phyloP scores from a whole-genome alignment of 2,888 invertebrate species.

The Drosophila niveifrons region DNA sequence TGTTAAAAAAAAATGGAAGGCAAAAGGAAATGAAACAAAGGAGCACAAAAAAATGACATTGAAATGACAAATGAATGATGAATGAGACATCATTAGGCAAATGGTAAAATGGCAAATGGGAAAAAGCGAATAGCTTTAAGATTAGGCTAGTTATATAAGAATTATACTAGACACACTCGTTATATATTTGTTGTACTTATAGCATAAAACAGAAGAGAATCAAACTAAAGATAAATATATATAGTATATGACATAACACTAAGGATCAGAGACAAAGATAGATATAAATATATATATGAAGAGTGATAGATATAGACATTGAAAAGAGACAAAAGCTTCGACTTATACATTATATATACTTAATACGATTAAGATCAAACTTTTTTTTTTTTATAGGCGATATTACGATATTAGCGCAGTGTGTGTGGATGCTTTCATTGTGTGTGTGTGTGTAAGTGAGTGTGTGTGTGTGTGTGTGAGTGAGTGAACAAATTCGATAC shows the following conservation, averaged over 20 bases:
- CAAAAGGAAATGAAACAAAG: conserved; percentile 15
- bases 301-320: conserved; percentile 37
- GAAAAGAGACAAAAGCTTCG: conserved; percentile 57
- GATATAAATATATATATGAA: conserved; percentile 8
- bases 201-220: conserved; percentile 21
- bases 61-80: conserved; percentile 53
- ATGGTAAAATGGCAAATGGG: conserved; percentile 11
- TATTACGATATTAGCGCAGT: conserved; percentile 49
- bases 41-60: conserved; percentile 33
- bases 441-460: conserved; percentile 12
- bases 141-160: conserved; percentile 16
- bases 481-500: conserved; percentile 18
- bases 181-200: conserved; percentile 28
- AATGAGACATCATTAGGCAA: conserved; percentile 53
- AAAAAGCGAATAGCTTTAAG: conserved; percentile 34
- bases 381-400: conserved; percentile 36
- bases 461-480: conserved; percentile 11
- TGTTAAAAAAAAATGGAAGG: conserved; percentile 17
- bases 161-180: conserved; percentile 13
- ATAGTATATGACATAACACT: conserved; percentile 37
- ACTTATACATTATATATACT: conserved; percentile 30
- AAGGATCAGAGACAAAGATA: conserved; percentile 26
- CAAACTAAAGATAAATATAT: conserved; percentile 26
- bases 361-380: conserved; percentile 26
- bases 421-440: conserved; percentile 27